Percentiles rank a stretch among this genome's conserved stretches.
These are phyloP conservation scores for Bambusicola thoracicus DNA, from an alignment of 2,113 vertebrate species.

Conservation along the genomic window DNA sequence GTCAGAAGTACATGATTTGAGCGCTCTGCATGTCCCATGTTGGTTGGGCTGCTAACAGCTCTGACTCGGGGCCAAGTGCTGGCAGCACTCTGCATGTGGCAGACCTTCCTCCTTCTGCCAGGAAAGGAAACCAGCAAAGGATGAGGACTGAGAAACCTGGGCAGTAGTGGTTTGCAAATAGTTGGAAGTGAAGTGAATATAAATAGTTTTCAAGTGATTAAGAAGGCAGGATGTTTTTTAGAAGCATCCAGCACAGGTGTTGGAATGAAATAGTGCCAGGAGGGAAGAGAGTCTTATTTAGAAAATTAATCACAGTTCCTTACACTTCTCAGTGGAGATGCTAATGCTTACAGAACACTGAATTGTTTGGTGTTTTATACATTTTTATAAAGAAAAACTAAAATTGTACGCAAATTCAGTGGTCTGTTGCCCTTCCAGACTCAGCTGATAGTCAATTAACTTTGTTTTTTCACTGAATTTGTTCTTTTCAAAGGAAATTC, in stretches of 20 bases:
- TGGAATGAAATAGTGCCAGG: neutral
- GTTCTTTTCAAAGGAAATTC: constrained; percentile 72
- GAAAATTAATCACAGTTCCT: neutral
- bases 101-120: constrained; percentile 26
- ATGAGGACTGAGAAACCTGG: neutral
- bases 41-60: neutral
- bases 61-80: neutral
- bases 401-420: rapidly evolving
- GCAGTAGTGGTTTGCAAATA: neutral
- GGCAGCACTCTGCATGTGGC: neutral
- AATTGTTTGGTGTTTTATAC: neutral
- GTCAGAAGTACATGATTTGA: neutral
- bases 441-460: neutral
- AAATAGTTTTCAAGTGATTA: neutral
- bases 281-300: neutral
- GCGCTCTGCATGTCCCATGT: neutral
- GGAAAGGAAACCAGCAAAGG: neutral
- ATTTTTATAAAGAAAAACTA: neutral
- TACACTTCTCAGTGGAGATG: neutral
- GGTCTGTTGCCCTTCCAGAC: neutral
- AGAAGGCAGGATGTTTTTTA: neutral
- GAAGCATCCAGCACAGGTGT: neutral
- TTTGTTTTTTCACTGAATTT: neutral
- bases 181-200: neutral
- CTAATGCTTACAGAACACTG: rapidly evolving